Evolutionary conservation across 2,888 invertebrate genomes (phyloP), one percentile per base, ranked within the genome.

Genomic region (Rhamphomyia laevipes): DNA sequence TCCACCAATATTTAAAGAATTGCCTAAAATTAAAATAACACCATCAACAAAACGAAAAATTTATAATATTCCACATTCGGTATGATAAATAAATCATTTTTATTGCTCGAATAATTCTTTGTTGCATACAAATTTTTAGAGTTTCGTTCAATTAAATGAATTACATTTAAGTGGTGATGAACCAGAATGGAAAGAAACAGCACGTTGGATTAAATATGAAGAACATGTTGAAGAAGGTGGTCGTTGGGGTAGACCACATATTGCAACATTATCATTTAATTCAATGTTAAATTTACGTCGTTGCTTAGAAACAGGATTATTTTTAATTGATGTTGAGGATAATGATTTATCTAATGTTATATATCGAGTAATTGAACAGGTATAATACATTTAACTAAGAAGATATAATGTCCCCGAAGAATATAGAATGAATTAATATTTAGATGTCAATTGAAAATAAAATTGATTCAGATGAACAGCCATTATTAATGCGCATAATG

Each of bases 181-280:
- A 41, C 75, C 82, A n/a, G 88, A 88, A 65, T 94, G 93, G 93
- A 82, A 86, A 59, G 90, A 93, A 71, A 89, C 87, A 0, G 92
- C 93, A 3, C 78, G 93, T 48, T 93, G 93, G 89, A 92, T 93
- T 70, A 94, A 93, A 68, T 94, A 92, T 72, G 93, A 94, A 70
- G 91, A 93, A 67, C 87, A 91, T 63, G 85, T 90, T 11, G 91
- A 93, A 66, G 90, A 90, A 62, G 90, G 88, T 2, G 21, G 23
- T 27, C 42, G 42, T 15, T 93, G 92, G 91, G 92, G 93, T 46
- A 80, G 82, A 62, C 91, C 94, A 2, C 93, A 93, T 67, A 90
- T 94, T 2, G 89, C 93, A 2, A 88, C 90, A 0, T 77, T 94
- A 42, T 87, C 88, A 53, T 93, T 93, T 69, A 90, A 91, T 70